Evolutionary conservation across 1,140 invertebrate species (phyloP).

Genomic region (Cydia strobilella): DNA sequence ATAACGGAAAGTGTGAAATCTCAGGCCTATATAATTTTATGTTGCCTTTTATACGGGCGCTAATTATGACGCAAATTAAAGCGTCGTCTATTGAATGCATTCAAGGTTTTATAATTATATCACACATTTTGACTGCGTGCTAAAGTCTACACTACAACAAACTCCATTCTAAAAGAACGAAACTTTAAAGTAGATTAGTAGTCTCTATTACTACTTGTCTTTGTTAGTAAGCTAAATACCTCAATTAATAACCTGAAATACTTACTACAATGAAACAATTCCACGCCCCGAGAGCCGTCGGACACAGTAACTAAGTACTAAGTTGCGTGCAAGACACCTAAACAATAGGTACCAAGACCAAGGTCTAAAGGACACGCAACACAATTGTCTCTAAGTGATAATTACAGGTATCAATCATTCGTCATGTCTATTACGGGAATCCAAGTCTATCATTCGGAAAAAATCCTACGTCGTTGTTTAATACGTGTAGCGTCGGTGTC

Average conservation of each 20-base stretch:
- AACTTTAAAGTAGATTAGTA: no score
- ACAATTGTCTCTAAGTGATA: slow-evolving; percentile 43
- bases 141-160: no score
- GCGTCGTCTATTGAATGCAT: no score
- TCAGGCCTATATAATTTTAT: no score
- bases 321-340: slow-evolving; percentile 41
- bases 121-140: no score
- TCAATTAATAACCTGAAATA: slow-evolving; percentile 3
- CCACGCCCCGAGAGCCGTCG: slow-evolving; percentile 17
- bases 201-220: background rate
- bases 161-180: no score
- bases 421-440: background rate
- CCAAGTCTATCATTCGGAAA: background rate
- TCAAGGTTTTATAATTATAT: no score
- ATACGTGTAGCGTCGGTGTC: background rate
- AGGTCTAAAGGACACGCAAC: slow-evolving; percentile 52
- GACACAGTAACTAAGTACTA: slow-evolving; percentile 32
- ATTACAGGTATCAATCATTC: slow-evolving; percentile 4
- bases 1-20: slow-evolving; percentile 1
- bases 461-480: background rate
- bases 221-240: background rate
- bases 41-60: no score
- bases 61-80: no score
- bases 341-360: slow-evolving; percentile 48
- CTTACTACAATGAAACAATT: slow-evolving; percentile 46